Conservation (phyloP, 2,797 vertebrate genomes). For the Tachyglossus aculeatus region DNA sequence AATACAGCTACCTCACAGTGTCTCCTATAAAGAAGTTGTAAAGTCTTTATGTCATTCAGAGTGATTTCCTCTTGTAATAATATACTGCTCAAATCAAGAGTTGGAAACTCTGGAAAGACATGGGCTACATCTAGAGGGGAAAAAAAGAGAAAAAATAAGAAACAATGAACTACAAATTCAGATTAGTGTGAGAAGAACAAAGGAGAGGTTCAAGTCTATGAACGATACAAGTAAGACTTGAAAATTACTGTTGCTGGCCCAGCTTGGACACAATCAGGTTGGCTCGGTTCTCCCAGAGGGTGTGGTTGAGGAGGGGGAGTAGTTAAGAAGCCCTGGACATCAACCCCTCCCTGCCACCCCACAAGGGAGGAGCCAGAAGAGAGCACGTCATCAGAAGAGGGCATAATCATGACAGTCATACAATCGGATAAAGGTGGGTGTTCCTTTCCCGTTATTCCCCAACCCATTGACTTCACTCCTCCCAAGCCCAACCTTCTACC, state of each 20-base stretch:
- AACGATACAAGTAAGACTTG: background rate
- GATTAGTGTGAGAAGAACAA: background rate
- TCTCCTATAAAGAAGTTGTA: slow-evolving; percentile 90
- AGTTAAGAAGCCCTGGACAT: no score
- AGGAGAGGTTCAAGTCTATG: background rate
- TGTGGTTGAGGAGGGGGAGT: no score
- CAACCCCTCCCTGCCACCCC: no score
- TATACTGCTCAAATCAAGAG: slow-evolving; percentile 80
- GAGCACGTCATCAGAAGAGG: no score
- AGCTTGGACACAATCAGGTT: no score
- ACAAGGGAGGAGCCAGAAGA: no score
- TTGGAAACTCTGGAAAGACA: slow-evolving; percentile 88
- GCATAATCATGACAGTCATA: no score
- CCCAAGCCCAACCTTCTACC: no score
- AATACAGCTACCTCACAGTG: slow-evolving; percentile 90
- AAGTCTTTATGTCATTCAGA: slow-evolving; percentile 85
- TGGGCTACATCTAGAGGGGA: slow-evolving; percentile 82
- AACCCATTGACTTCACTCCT: no score
- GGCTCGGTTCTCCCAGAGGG: no score
- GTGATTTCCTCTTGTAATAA: slow-evolving; percentile 87
- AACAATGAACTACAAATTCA: background rate
- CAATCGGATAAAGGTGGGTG: no score
- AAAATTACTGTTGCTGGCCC: background rate
- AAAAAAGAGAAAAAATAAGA: fast-evolving
- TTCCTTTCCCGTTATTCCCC: no score